Evolutionary conservation across 2,888 invertebrate species (phyloP), one percentile per base, ranked within the genome.

Genomic region (Xanthorhoe spadicearia): DNA sequence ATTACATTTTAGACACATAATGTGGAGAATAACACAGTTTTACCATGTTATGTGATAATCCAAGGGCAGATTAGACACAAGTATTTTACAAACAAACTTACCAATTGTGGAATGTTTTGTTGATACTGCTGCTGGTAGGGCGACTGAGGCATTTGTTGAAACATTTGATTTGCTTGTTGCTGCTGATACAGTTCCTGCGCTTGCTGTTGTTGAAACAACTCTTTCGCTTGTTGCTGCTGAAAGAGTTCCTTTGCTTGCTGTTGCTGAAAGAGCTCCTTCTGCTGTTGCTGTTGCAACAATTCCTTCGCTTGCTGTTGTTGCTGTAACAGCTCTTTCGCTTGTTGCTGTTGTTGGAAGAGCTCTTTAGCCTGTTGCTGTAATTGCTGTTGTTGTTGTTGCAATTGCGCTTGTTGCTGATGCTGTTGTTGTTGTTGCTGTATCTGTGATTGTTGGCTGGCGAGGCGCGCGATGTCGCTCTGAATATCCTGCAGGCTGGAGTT

Each of bases 401-500:
- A 82, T 32, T 82, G 91, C 70, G 91, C 90, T 64, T 93, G 90
- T 59, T 94, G 94, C 18, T 94, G 93, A 60, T 93, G 94, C 18
- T 92, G 94, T 73, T 95, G 94, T 76, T 88, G 88, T 51, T 89
- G 90, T 64, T 91, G 90, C 66, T 91, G 91, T 57, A 92, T 73
- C 73, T 92, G 92, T 55, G 79, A 87, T 77, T 92, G 92, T 72
- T 98, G 97, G 72, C 95, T 96, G 68, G 97, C 96, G 75, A 99
- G 94, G 78, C 97, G 95, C 90, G 98, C 97, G 84, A 99, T 98
- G 90, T 99, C 98, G 74, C 96, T 96, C 93, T 98, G 98, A 82
- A 99, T 96, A 92, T 98, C 98, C 86, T 97, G 96, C 83, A 99
- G 95, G 94, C 97, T 98, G 93, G 95, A 96, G 94, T 98, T 98